Evolutionary conservation across 2,797 vertebrate species (phyloP).

Genomic region (Mormyrops boulengeri): DNA sequence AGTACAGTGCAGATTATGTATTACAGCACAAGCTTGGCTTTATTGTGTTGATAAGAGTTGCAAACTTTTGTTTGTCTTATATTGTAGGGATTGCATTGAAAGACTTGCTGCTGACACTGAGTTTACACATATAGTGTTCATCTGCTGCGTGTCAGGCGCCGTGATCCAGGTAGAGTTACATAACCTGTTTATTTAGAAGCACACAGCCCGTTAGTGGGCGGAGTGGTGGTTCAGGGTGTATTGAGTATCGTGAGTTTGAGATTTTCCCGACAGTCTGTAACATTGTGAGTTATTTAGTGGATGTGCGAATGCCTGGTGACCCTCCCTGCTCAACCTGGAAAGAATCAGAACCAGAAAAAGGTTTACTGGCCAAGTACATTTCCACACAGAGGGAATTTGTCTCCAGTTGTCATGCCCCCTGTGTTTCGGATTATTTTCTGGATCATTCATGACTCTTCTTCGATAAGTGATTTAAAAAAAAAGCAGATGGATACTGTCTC

Average conservation of each 20-base stretch:
- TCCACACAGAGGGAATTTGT: not conserved
- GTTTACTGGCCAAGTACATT: not conserved
- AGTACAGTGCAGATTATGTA: not conserved
- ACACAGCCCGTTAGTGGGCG: not conserved
- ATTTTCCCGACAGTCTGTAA: not conserved
- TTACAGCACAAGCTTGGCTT: not conserved
- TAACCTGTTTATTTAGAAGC: not conserved
- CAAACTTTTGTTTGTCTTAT: not conserved
- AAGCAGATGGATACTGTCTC: not conserved
- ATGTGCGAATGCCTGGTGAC: not conserved
- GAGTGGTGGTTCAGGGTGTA: not conserved
- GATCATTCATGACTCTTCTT: not conserved
- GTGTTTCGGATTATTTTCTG: not conserved
- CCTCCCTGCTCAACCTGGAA: not conserved
- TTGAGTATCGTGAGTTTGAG: not conserved
- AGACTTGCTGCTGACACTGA: not conserved
- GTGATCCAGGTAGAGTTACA: not conserved
- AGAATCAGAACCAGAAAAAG: not conserved
- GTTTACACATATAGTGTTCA: not conserved
- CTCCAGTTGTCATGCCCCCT: not conserved
- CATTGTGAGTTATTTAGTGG: not conserved
- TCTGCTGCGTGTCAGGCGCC: not conserved
- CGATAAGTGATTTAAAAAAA: not conserved
- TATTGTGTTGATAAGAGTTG: not conserved
- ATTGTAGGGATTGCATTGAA: not conserved